phyloP scores from a whole-genome alignment of 2,888 invertebrate genomes.

The Napeogenes sylphis region DNA sequence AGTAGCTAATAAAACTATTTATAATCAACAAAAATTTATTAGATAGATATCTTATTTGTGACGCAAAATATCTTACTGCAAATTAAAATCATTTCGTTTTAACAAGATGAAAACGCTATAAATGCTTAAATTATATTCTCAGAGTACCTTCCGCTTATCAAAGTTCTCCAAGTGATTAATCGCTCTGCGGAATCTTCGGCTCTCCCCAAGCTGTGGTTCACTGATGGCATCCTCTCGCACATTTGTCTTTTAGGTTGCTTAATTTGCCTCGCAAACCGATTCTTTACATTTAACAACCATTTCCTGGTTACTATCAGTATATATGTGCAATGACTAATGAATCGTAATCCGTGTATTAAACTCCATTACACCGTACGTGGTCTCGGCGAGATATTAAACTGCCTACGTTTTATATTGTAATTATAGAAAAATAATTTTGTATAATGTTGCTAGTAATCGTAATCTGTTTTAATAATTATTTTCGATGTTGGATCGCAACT shows the following conservation, averaged over 20 bases:
- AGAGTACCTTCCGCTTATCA: conserved; percentile 47
- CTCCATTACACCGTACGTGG: too few relatives aligned
- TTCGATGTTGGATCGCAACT: neutral
- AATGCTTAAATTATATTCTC: neutral
- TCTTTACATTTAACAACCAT: conserved; percentile 9
- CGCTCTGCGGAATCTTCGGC: conserved; percentile 56
- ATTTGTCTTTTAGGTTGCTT: conserved; percentile 41
- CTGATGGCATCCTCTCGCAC: conserved; percentile 43
- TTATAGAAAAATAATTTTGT: too few relatives aligned
- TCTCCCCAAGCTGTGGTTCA: conserved; percentile 44
- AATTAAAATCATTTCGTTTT: neutral
- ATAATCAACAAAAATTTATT: too few relatives aligned
- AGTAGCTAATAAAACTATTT: too few relatives aligned
- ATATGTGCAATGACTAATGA: neutral
- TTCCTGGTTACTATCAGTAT: neutral
- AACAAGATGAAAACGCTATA: neutral
- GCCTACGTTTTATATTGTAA: too few relatives aligned
- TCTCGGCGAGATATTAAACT: too few relatives aligned
- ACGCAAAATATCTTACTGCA: neutral
- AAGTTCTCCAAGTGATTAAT: conserved; percentile 63
- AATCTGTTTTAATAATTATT: too few relatives aligned
- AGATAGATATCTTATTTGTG: too few relatives aligned
- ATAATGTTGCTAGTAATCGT: too few relatives aligned
- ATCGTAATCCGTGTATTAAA: too few relatives aligned
- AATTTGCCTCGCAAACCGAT: conserved; percentile 27